Evolutionary conservation across 2,113 vertebrate genomes (phyloP).

Genomic region (Pseudorectes ferrugineus): DNA sequence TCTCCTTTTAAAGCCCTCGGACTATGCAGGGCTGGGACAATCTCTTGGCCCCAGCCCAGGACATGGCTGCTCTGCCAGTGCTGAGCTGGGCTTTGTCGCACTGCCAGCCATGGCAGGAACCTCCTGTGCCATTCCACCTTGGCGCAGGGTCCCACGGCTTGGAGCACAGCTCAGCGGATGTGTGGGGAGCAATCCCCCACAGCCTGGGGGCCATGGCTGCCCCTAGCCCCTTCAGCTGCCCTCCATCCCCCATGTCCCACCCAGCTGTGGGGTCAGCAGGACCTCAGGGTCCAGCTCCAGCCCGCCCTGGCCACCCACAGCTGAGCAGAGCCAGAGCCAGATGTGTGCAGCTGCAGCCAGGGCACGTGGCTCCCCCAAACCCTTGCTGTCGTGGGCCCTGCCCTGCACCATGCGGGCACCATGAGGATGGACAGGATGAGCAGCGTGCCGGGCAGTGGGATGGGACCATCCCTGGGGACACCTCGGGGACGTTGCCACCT

Average conservation of each 20-base stretch:
- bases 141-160: fast-evolving
- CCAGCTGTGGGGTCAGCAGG: neutral
- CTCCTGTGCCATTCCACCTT: neutral
- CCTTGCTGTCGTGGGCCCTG: neutral
- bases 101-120: neutral
- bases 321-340: neutral
- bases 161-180: fast-evolving
- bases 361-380: neutral
- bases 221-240: fast-evolving
- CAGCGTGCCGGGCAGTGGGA: fast-evolving
- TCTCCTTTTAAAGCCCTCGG: constrained; percentile 49
- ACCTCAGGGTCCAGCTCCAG: neutral
- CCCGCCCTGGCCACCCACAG: neutral
- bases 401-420: fast-evolving
- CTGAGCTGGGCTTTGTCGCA: neutral
- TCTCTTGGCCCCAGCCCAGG: neutral
- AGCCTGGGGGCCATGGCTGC: neutral
- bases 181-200: fast-evolving
- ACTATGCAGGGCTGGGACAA: neutral
- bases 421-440: neutral
- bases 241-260: fast-evolving
- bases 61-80: neutral
- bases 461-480: neutral
- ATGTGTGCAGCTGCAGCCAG: neutral
- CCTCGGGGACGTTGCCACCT: fast-evolving